Conservation (phyloP, 2,113 vertebrate species). For the Peromyscus californicus region DNA sequence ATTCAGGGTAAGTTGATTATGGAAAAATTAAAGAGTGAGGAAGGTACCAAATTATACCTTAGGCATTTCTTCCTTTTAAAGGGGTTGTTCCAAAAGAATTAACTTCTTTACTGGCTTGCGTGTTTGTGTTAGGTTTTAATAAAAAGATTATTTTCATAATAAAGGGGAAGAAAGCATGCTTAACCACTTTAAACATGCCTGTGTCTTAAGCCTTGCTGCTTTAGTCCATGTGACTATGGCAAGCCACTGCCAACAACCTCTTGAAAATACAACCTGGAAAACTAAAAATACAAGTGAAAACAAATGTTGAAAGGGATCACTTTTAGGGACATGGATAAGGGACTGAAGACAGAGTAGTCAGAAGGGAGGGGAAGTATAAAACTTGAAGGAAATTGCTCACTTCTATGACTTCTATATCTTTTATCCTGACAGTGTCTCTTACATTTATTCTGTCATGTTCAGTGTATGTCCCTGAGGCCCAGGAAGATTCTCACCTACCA, state of each 20-base stretch:
- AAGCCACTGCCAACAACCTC: conserved; percentile 68
- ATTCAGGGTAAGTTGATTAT: conserved; percentile 58
- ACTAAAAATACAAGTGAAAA: conserved; percentile 64
- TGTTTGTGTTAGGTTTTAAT: conserved; percentile 76
- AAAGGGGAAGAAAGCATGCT: conserved; percentile 68
- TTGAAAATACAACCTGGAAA: conserved; percentile 72
- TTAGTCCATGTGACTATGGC: conserved; percentile 61
- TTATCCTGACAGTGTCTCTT: neutral
- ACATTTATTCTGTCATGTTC: conserved; percentile 21
- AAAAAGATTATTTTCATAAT: conserved; percentile 77
- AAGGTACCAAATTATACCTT: conserved; percentile 72
- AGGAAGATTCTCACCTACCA: conserved; percentile 19
- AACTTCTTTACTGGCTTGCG: conserved; percentile 70
- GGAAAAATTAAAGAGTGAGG: conserved; percentile 73
- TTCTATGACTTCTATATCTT: conserved; percentile 26
- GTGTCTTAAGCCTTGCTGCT: conserved; percentile 67
- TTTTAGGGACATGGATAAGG: neutral
- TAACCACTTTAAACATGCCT: conserved; percentile 75
- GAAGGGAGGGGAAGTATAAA: neutral
- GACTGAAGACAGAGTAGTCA: neutral
- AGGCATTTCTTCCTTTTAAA: conserved; percentile 69
- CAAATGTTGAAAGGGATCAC: conserved; percentile 67
- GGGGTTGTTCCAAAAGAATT: conserved; percentile 70
- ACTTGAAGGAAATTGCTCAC: neutral
- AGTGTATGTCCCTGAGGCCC: neutral